Conservation (phyloP, 1,140 invertebrate genomes). For the Polyergus mexicanus region DNA sequence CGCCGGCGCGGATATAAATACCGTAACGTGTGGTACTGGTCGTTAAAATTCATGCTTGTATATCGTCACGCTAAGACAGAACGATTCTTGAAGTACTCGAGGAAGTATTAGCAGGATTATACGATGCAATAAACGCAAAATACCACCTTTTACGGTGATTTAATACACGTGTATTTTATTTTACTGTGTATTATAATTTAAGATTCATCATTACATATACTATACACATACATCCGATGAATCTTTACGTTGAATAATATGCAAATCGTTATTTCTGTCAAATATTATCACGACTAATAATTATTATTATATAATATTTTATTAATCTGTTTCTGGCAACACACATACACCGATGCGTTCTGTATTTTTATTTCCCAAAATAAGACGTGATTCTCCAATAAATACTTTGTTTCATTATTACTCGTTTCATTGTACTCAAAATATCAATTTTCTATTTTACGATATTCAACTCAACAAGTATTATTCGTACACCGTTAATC, state of each 20-base stretch:
- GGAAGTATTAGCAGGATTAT: conserved; percentile 16
- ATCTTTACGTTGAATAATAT: not conserved
- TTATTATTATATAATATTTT: not conserved
- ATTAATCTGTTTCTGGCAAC: not conserved
- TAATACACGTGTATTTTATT: not conserved
- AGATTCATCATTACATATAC: not conserved
- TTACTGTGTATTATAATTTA: not conserved
- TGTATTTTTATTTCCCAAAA: not conserved
- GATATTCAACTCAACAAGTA: not conserved
- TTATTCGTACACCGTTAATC: conserved; percentile 15
- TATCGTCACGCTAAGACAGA: conserved; percentile 22
- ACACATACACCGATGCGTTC: not conserved
- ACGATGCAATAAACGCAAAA: conserved; percentile 22
- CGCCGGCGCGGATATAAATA: conserved; percentile 13
- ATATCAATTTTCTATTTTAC: not conserved
- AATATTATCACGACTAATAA: not conserved
- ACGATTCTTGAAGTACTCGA: not conserved
- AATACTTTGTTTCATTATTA: not conserved
- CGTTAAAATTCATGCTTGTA: conserved; percentile 46
- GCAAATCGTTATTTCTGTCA: not conserved
- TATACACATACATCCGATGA: not conserved
- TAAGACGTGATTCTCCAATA: not conserved
- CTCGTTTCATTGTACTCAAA: not conserved
- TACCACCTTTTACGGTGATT: conserved; percentile 1
- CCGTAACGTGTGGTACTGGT: conserved; percentile 44